Base-by-base conservation (phyloP, 2,113 vertebrate species). In the Tupaia chinensis region DNA sequence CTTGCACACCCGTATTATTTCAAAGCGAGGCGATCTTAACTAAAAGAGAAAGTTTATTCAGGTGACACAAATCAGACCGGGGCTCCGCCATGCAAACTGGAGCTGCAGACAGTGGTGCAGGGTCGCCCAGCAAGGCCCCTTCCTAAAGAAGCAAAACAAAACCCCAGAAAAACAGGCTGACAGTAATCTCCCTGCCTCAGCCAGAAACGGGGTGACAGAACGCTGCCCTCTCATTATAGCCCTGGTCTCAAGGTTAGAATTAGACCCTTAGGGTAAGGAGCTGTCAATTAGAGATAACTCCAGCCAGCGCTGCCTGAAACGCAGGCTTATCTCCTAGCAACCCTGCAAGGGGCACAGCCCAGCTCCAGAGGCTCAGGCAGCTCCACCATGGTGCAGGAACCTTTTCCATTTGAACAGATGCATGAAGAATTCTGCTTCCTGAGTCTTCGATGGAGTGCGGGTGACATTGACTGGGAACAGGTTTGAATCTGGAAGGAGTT, bases 211-310 rank as follows among this genome's bases (percentile, higher is more conserved):
- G 99, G 99, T 98, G 99, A 99, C 98, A 98, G 98, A 99, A 98
- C 98, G 97, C 99, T 99, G 99, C 99, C 99, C 99, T 99, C 98
- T 99, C 99, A 99, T 99, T 99, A 99, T 98, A 98, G 97, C 98
- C 98, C 98, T 98, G 99, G 99, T 99, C 99, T 98, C 98, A 98
- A 99, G 99, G 99, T 99, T 99, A 99, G 99, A 99, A 99, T 99
- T 98, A 99, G 99, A 99, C 99, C 99, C 99, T 98, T 98, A 99
- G 99, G 99, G 99, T 99, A 99, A 99, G 99, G 99, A 99, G 99
- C 99, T 99, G 99, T 99, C 99, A 99, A 99, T 99, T 99, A 99
- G 99, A 98, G 99, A 99, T 99, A 99, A 99, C 99, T 99, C 98
- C 95, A 9, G 98, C 99, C 99, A 98, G 98, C 98, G 98, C 98